These are phyloP conservation scores for Brachypalpus laphriformis DNA, from an alignment of 2,888 invertebrate species.

Conservation along the genomic window DNA sequence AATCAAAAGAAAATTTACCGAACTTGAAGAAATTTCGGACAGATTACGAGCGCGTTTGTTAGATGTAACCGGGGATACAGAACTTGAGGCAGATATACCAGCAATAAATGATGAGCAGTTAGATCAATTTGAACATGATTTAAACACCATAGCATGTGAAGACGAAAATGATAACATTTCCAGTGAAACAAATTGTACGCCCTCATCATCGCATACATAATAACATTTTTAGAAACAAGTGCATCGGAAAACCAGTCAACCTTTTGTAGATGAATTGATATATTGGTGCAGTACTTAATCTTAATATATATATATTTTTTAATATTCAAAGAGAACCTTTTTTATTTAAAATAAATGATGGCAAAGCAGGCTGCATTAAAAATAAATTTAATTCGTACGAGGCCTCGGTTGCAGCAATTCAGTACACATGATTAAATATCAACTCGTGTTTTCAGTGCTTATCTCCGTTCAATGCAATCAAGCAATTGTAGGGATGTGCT, in stretches of 20 bases:
- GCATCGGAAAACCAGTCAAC: not conserved
- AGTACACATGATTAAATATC: no score
- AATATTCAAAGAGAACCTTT: not conserved
- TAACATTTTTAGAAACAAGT: not conserved
- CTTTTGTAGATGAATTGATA: not conserved
- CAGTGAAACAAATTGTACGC: not conserved
- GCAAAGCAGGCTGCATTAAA: not conserved
- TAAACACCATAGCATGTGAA: conserved; percentile 82
- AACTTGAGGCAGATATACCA: conserved; percentile 83
- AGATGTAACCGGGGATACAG: conserved; percentile 85
- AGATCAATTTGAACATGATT: conserved; percentile 85
- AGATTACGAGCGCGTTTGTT: conserved; percentile 84
- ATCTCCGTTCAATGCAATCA: no score
- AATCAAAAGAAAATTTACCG: conserved; percentile 85
- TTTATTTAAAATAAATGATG: not conserved
- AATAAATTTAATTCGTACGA: no score
- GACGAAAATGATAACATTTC: conserved; percentile 27
- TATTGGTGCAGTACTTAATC: not conserved
- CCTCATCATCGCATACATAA: not conserved
- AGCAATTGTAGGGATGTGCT: no score
- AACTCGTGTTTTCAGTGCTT: no score
- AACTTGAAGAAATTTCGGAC: conserved; percentile 86
- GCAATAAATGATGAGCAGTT: conserved; percentile 82
- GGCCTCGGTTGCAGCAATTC: no score
- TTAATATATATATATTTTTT: not conserved